A percentile compares a stretch with the other conserved stretches of the same genome.
These are phyloP conservation scores for Eretmocerus hayati DNA, from an alignment of 2,888 invertebrate genomes.

Conservation along the genomic window DNA sequence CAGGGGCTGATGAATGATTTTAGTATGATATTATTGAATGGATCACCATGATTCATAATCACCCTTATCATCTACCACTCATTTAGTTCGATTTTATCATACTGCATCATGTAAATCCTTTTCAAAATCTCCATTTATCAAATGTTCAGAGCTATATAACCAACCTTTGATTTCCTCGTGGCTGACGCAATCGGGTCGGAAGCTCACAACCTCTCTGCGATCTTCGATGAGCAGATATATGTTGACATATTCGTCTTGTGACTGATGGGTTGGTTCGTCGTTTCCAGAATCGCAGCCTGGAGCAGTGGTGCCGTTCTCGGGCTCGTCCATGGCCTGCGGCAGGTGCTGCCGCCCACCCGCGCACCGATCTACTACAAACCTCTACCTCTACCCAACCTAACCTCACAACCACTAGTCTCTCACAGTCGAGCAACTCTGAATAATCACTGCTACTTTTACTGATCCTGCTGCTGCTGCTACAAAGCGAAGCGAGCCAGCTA, in stretches of 20 bases:
- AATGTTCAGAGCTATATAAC: not conserved
- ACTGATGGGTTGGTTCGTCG: no score
- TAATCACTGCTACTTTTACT: not conserved
- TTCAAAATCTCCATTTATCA: not conserved
- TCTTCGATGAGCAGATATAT: slow-evolving; percentile 41
- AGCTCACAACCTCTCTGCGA: slow-evolving; percentile 38
- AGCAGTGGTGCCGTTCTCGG: slow-evolving; percentile 38
- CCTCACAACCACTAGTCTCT: no score
- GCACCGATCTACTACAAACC: not conserved
- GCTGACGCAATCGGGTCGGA: slow-evolving; percentile 40
- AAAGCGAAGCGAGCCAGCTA: slow-evolving; percentile 26
- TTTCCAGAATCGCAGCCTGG: slow-evolving; percentile 27
- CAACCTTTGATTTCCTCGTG: slow-evolving; percentile 41
- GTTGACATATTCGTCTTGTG: slow-evolving; percentile 36
- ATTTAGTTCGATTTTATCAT: no score
- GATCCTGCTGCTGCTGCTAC: slow-evolving; percentile 4
- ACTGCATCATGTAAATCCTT: no score
- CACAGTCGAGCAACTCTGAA: no score
- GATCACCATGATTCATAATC: no score
- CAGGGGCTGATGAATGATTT: no score
- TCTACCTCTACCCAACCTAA: no score
- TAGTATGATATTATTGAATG: no score
- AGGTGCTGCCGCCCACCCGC: not conserved
- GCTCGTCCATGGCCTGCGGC: slow-evolving; percentile 42
- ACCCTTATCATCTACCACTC: no score